These are phyloP conservation scores for Vultur gryphus DNA, from an alignment of 2,797 vertebrate genomes.

Conservation along the genomic window DNA sequence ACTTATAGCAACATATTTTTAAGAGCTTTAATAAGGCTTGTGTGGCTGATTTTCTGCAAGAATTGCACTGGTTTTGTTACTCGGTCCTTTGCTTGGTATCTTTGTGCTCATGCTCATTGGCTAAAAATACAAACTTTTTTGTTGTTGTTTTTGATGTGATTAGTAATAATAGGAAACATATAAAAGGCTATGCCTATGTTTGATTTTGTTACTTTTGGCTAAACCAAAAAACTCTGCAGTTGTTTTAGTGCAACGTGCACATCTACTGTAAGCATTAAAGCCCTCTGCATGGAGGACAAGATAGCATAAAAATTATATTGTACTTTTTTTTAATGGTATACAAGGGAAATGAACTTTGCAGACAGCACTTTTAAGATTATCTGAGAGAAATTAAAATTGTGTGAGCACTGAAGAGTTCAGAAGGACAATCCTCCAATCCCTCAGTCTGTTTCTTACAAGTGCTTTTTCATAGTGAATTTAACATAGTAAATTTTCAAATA, in stretches of 20 bases:
- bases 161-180: neutral
- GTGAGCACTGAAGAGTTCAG: neutral
- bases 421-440: neutral
- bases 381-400: neutral
- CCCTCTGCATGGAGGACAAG: fast-evolving
- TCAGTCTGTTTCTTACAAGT: neutral
- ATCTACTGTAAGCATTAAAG: neutral
- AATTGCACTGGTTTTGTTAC: neutral
- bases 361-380: neutral
- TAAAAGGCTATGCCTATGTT: neutral
- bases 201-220: neutral
- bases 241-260: neutral
- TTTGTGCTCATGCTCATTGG: neutral
- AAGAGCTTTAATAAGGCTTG: neutral
- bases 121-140: neutral
- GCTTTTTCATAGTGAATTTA: neutral
- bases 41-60: neutral
- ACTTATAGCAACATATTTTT: neutral
- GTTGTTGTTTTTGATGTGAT: neutral
- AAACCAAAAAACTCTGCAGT: neutral
- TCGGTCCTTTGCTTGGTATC: neutral
- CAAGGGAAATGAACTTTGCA: neutral
- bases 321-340: neutral
- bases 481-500: neutral
- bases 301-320: neutral